Evolutionary conservation across 2,113 vertebrate genomes (phyloP).

Genomic region (Sminthopsis crassicaudata): DNA sequence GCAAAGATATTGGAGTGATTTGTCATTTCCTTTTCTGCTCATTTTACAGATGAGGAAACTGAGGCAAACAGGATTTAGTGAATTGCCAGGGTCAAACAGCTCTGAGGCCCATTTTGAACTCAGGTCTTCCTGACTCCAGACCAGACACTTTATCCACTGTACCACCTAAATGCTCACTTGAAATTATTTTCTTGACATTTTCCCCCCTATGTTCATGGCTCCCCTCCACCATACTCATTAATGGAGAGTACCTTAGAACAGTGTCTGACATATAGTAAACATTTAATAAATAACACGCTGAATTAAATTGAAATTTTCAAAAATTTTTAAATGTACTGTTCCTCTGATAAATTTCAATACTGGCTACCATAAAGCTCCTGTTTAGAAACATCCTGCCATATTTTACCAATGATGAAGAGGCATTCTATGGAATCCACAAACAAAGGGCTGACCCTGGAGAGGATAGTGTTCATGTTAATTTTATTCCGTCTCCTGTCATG

Average conservation of each 20-base stretch:
- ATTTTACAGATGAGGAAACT: too few species aligned
- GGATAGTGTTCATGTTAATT: not conserved
- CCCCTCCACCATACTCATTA: not conserved
- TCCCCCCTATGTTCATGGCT: not conserved
- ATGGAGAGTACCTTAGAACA: not conserved
- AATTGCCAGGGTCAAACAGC: not conserved
- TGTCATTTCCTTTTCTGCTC: not conserved
- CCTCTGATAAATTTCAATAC: not conserved
- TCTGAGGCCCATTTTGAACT: not conserved
- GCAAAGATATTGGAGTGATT: not conserved
- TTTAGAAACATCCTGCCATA: not conserved
- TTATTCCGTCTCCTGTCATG: slow-evolving; percentile 1
- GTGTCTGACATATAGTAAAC: not conserved
- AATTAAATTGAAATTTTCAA: not conserved
- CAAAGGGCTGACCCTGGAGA: not conserved
- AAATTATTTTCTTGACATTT: not conserved
- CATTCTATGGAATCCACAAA: not conserved
- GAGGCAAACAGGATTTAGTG: not conserved
- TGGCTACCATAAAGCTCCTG: not conserved
- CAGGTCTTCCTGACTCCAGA: not conserved
- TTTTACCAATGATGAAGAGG: not conserved
- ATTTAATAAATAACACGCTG: not conserved
- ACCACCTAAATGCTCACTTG: not conserved
- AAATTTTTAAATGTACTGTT: not conserved
- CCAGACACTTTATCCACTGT: not conserved